A percentile compares a stretch with the other conserved stretches of the same genome.
Conservation (phyloP, 2,113 vertebrate species). For the Syngnathus floridae region DNA sequence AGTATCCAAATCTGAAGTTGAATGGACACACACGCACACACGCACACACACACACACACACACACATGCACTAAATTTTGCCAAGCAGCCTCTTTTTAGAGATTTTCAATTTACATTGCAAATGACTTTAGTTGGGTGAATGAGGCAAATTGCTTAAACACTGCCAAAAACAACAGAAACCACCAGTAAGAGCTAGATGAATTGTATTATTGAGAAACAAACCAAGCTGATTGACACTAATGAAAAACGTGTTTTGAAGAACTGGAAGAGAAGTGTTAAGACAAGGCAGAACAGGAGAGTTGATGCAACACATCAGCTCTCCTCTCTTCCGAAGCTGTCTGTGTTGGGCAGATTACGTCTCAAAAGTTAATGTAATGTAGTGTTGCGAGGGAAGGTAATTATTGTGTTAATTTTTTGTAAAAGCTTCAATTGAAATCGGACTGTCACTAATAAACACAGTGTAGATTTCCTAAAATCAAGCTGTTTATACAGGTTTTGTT, state of each 20-base stretch:
- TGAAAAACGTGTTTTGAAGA: conserved; percentile 1
- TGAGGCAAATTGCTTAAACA: not conserved
- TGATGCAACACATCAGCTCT: no score
- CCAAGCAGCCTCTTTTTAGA: conserved; percentile 1
- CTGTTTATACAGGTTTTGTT: conserved; percentile 55
- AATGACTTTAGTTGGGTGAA: not conserved
- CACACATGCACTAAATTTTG: not conserved
- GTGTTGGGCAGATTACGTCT: no score
- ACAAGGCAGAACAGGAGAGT: not conserved
- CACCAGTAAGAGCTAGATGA: not conserved
- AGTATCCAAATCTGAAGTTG: not conserved
- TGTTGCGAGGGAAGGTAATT: not conserved
- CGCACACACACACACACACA: not conserved
- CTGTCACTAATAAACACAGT: conserved; percentile 40
- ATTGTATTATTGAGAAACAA: not conserved
- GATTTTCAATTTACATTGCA: conserved; percentile 5
- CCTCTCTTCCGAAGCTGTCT: no score
- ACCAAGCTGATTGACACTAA: not conserved
- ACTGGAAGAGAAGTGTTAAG: not conserved
- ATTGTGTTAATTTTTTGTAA: not conserved
- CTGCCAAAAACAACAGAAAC: conserved; percentile 1
- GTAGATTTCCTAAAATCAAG: conserved; percentile 38
- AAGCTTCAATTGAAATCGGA: conserved; percentile 44
- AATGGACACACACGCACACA: not conserved
- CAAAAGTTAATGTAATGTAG: no score